Conservation (phyloP, 2,797 vertebrate genomes). For the Rhyacichthys aspro region DNA sequence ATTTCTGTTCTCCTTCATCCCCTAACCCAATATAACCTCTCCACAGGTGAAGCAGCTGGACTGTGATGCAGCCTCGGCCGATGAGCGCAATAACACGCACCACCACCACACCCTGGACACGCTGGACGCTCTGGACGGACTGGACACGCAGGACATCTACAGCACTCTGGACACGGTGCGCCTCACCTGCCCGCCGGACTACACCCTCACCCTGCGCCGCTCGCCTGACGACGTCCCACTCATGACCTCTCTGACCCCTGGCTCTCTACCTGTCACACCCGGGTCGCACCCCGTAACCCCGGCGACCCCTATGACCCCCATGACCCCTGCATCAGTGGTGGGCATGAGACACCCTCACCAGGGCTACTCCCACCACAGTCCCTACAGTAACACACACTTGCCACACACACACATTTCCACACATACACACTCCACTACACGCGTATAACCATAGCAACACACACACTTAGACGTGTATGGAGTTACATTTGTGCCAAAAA, state of each 20-base stretch:
- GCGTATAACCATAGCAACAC: conserved; percentile 87
- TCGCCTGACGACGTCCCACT: conserved; percentile 93
- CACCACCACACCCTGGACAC: conserved; percentile 78
- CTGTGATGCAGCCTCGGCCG: conserved; percentile 84
- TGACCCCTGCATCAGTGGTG: conserved; percentile 93
- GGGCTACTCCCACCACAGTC: conserved; percentile 91
- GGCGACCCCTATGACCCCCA: conserved; percentile 86
- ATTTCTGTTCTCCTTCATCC: not conserved
- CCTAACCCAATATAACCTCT: not conserved
- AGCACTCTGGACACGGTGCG: conserved; percentile 84
- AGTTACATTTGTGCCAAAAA: conserved; percentile 3
- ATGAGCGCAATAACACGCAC: conserved; percentile 74
- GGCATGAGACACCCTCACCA: conserved; percentile 91
- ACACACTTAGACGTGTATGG: conserved; percentile 11
- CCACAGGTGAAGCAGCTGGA: conserved; percentile 91
- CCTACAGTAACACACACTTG: conserved; percentile 92
- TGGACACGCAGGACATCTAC: conserved; percentile 81
- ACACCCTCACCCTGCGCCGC: conserved; percentile 91
- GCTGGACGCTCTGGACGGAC: conserved; percentile 73
- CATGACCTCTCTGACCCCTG: conserved; percentile 90
- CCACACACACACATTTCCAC: conserved; percentile 89
- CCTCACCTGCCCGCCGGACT: conserved; percentile 93
- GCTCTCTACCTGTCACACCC: conserved; percentile 74
- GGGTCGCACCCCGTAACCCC: conserved; percentile 77
- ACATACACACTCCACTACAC: conserved; percentile 95